phyloP scores from a whole-genome alignment of 1,140 invertebrate species.

The Chelonus insularis region DNA sequence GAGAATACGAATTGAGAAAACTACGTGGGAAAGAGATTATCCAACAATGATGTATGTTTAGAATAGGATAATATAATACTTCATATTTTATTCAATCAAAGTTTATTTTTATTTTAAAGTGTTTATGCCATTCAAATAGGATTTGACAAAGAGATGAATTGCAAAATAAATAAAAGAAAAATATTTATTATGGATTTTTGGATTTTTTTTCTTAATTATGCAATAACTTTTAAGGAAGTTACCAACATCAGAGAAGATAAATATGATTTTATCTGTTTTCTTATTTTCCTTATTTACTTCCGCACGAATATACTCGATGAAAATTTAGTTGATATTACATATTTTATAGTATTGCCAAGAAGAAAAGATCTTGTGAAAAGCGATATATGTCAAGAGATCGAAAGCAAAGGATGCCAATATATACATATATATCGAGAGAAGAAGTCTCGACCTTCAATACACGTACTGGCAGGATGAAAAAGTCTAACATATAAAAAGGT shows the following conservation, averaged over 20 bases:
- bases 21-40: neutral
- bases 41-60: neutral
- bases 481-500: neutral
- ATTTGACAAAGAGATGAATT: no score
- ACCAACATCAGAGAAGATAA: no score
- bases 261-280: neutral
- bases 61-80: no score
- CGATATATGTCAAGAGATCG: constrained; percentile 16
- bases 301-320: constrained; percentile 8
- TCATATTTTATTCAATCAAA: no score
- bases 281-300: neutral
- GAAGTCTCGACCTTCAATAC: neutral
- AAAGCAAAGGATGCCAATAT: constrained; percentile 16
- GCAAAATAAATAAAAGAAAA: no score
- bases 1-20: neutral
- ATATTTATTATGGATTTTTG: no score
- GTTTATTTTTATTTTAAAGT: no score
- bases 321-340: constrained; percentile 26
- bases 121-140: no score
- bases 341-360: constrained; percentile 21
- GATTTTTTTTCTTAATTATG: no score
- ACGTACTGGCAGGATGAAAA: neutral
- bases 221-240: no score
- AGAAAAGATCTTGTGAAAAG: neutral
- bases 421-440: neutral